phyloP scores from a whole-genome alignment of 2,888 invertebrate species.

The Agrotis ipsilon region DNA sequence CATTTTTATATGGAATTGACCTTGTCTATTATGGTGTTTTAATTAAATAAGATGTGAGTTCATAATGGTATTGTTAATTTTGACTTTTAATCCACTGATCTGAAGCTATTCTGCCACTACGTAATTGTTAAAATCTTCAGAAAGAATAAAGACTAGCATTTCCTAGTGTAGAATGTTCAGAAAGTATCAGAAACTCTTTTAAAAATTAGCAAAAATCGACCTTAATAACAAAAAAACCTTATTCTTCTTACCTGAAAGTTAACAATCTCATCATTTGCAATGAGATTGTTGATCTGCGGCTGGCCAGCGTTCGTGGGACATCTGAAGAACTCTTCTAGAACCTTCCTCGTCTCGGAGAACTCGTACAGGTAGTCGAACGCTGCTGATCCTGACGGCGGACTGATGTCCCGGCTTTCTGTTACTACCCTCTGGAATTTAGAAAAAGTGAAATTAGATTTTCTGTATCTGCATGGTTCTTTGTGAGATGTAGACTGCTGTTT shows the following conservation, averaged over 20 bases:
- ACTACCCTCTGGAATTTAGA: slow-evolving; percentile 83
- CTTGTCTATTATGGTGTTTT: too few species aligned
- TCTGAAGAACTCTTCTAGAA: slow-evolving; percentile 97
- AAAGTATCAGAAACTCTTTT: too few species aligned
- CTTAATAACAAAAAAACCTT: not conserved
- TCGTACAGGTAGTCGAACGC: slow-evolving; percentile 97
- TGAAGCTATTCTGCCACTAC: too few species aligned
- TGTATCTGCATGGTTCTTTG: not conserved
- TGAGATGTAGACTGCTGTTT: not conserved
- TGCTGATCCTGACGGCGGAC: slow-evolving; percentile 87
- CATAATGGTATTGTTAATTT: too few species aligned
- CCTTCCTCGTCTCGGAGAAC: slow-evolving; percentile 97
- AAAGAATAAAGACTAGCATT: too few species aligned
- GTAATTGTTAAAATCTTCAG: too few species aligned
- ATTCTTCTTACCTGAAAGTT: slow-evolving; percentile 82
- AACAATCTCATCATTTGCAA: slow-evolving; percentile 82
- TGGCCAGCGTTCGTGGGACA: slow-evolving; percentile 92
- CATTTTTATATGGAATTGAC: too few species aligned
- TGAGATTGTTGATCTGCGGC: slow-evolving; percentile 71
- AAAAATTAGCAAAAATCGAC: not conserved
- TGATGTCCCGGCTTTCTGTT: slow-evolving; percentile 86
- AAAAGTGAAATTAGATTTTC: not conserved
- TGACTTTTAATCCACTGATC: too few species aligned
- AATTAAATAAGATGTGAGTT: too few species aligned
- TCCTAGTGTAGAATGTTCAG: too few species aligned